Conservation (phyloP, 1,140 invertebrate species). For the Musca vetustissima region DNA sequence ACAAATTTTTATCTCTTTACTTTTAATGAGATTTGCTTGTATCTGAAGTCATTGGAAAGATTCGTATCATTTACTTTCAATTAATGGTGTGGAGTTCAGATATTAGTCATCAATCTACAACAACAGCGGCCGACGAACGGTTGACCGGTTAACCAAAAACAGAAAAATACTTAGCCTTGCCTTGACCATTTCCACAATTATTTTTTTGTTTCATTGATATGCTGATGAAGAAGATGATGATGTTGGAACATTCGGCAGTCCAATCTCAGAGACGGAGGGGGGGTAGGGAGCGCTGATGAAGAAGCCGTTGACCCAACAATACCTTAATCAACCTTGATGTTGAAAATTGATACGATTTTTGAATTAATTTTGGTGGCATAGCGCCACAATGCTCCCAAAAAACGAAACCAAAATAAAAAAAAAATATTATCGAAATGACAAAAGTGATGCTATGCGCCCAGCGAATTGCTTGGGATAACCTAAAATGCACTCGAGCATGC, state of each 20-base stretch:
- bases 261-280: not conserved
- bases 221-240: slow-evolving; percentile 1
- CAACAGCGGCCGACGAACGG: not conserved
- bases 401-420: not conserved
- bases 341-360: slow-evolving; percentile 21
- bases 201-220: not conserved
- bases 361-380: slow-evolving; percentile 21
- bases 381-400: slow-evolving; percentile 1
- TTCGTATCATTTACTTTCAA: slow-evolving; percentile 23
- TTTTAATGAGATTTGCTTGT: slow-evolving; percentile 27
- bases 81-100: slow-evolving; percentile 15
- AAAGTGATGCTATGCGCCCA: too few species aligned
- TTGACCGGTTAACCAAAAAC: not conserved
- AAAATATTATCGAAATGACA: not conserved
- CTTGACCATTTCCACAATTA: not conserved
- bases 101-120: slow-evolving; percentile 27
- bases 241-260: too few species aligned
- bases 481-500: too few species aligned
- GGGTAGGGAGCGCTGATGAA: not conserved
- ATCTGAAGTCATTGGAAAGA: slow-evolving; percentile 6
- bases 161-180: not conserved
- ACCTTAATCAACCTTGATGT: slow-evolving; percentile 23
- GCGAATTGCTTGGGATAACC: too few species aligned
- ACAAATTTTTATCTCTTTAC: too few species aligned
- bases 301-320: slow-evolving; percentile 21